Evolutionary conservation across 1,140 invertebrate genomes (phyloP).

Genomic region (Adoxophyes honmai): DNA sequence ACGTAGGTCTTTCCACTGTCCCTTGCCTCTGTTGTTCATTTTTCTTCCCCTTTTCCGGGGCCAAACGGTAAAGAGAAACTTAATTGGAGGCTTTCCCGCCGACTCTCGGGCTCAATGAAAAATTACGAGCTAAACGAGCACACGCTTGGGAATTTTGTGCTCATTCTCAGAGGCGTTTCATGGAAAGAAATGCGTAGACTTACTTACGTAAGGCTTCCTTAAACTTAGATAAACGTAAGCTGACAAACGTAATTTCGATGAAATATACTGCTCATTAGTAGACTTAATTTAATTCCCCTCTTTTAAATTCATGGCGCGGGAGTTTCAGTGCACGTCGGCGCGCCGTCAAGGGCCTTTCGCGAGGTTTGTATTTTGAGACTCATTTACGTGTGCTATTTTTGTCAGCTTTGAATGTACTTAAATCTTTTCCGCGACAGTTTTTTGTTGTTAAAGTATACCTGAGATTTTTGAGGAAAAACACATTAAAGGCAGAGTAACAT

Average conservation of each 20-base stretch:
- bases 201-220: slow-evolving; percentile 38
- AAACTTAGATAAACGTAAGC: slow-evolving; percentile 60
- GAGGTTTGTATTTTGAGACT: background rate
- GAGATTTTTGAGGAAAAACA: no score
- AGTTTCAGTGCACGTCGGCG: background rate
- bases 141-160: slow-evolving; percentile 59
- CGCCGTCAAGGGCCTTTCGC: background rate
- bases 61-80: slow-evolving; percentile 54
- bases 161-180: slow-evolving; percentile 43
- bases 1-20: slow-evolving; percentile 11
- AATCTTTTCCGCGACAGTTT: background rate
- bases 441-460: background rate
- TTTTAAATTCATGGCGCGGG: slow-evolving; percentile 23
- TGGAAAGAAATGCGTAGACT: slow-evolving; percentile 50
- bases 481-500: no score
- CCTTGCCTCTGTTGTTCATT: slow-evolving; percentile 21
- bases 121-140: slow-evolving; percentile 73
- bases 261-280: slow-evolving; percentile 45
- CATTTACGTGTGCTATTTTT: background rate
- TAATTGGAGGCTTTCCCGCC: slow-evolving; percentile 71
- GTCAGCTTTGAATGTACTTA: background rate
- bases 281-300: slow-evolving; percentile 40
- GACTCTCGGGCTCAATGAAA: slow-evolving; percentile 73
- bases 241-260: slow-evolving; percentile 48
- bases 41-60: slow-evolving; percentile 18